These are phyloP conservation scores for Lichenostomus cassidix DNA, from an alignment of 2,113 vertebrate genomes.

Conservation along the genomic window DNA sequence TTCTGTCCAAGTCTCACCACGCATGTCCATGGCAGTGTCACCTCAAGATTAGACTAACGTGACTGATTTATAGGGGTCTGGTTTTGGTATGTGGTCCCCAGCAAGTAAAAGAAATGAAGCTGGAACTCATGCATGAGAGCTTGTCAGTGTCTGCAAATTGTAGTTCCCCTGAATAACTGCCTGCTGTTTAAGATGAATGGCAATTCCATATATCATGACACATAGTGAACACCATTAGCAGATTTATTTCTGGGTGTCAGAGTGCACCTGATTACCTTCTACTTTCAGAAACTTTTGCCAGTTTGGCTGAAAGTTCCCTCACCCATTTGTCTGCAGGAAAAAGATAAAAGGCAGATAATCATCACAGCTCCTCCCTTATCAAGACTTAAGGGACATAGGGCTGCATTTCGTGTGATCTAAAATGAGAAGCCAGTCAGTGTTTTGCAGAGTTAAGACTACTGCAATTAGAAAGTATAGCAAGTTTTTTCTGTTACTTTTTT, in stretches of 20 bases:
- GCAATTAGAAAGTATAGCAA: background rate
- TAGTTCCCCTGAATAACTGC: constrained; percentile 56
- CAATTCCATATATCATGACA: constrained; percentile 64
- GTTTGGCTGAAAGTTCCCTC: constrained; percentile 18
- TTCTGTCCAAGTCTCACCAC: background rate
- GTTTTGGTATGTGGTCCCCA: constrained; percentile 25
- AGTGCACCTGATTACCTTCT: constrained; percentile 20
- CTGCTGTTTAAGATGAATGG: constrained; percentile 57
- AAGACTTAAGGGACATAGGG: background rate
- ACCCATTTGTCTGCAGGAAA: background rate
- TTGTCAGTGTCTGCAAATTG: constrained; percentile 56
- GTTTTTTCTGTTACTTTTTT: background rate
- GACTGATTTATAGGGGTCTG: constrained; percentile 28
- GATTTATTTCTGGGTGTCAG: constrained; percentile 32
- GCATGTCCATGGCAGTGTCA: background rate
- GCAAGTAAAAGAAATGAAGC: constrained; percentile 50
- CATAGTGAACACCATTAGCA: constrained; percentile 45
- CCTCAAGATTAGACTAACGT: background rate
- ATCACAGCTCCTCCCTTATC: background rate
- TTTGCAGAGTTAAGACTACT: background rate
- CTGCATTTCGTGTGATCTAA: background rate
- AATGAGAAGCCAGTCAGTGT: background rate
- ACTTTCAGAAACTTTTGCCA: constrained; percentile 28
- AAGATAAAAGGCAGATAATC: background rate
- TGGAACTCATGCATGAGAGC: constrained; percentile 50